phyloP scores from a whole-genome alignment of 2,797 vertebrate genomes.

The Oryzias dopingdopingensis region DNA sequence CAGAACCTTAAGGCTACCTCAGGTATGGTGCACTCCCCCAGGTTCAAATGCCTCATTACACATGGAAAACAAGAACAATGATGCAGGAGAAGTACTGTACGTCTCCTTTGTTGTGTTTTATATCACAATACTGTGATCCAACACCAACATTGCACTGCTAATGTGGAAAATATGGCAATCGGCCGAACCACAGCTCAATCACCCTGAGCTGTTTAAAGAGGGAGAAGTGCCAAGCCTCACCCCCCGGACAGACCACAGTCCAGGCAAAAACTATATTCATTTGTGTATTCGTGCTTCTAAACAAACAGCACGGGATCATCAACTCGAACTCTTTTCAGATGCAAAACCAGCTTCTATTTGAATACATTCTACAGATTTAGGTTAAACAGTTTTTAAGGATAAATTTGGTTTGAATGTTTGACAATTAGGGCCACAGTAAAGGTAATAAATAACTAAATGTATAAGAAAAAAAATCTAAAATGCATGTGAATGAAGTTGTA shows the following conservation, averaged over 20 bases:
- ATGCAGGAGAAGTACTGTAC: constrained; percentile 6
- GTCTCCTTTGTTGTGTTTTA: constrained; percentile 1
- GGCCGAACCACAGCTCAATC: constrained; percentile 20
- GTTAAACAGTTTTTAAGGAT: no score
- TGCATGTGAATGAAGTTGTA: no score
- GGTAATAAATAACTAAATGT: no score
- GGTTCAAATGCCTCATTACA: constrained; percentile 12
- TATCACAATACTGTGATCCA: not conserved
- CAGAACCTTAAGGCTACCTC: constrained; percentile 7
- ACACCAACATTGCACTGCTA: constrained; percentile 16
- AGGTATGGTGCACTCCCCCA: not conserved
- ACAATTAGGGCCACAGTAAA: no score
- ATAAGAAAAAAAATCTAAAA: no score
- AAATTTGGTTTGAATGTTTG: no score
- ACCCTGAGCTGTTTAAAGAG: constrained; percentile 42
- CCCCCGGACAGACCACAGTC: constrained; percentile 29
- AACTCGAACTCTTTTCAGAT: not conserved
- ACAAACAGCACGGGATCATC: constrained; percentile 26
- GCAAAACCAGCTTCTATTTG: not conserved
- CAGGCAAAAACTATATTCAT: constrained; percentile 25
- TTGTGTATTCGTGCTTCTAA: constrained; percentile 54
- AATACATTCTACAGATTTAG: no score
- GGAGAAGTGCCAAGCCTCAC: constrained; percentile 43
- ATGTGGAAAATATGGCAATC: constrained; percentile 45
- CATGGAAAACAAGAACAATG: constrained; percentile 24